Base-by-base conservation (phyloP, 2,888 invertebrate species). In the Melanostoma scalare region DNA sequence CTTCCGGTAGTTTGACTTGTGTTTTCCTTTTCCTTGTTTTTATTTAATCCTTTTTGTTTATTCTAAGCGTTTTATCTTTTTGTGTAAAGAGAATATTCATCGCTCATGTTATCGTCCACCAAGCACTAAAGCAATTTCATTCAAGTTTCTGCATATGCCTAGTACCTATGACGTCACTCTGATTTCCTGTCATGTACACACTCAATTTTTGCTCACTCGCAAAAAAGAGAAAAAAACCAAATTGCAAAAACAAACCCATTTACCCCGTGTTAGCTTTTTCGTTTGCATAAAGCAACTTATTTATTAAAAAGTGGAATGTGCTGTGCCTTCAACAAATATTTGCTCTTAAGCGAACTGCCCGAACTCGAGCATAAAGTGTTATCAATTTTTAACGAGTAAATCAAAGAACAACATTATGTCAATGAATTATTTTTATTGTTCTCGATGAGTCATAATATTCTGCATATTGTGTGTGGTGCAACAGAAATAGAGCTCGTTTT, bases 251-350 rank as follows among this genome's bases (percentile, higher is more conserved):
- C 35, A 46, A 35, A n/a, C 20, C 4, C 46, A 36, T 9, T 36
- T 30, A 33, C 35, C 38, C 2, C 20, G 31, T 69, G 61, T 48
- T 63, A 63, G 20, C 9, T 30, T 9, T 48, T 63, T 48, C 56
- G 56, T 56, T 46, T 58, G 40, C 63, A 50, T 42, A 58, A 67
- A 63, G 36, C 61, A 48, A 56, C 69, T 44, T 63, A 48, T 56
- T 42, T 50, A 38, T 44, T 38, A 55, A 48, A 61, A 30, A 31
- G 53, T 48, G 58, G 36, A 56, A 69, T 69, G 20, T 38, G 36
- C 35, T 73, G 61, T 40, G 78, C 46, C 60, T 56, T 74, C 52
- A 9, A 20, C 56, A 74, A 80, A 80, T 80, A 74, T 80, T 74
- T 80, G 52, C 58, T 3, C 44, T 79, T 48, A 56, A 68, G 55